These are phyloP conservation scores for Calephelis perditalis DNA, from an alignment of 2,888 invertebrate species.

Conservation along the genomic window DNA sequence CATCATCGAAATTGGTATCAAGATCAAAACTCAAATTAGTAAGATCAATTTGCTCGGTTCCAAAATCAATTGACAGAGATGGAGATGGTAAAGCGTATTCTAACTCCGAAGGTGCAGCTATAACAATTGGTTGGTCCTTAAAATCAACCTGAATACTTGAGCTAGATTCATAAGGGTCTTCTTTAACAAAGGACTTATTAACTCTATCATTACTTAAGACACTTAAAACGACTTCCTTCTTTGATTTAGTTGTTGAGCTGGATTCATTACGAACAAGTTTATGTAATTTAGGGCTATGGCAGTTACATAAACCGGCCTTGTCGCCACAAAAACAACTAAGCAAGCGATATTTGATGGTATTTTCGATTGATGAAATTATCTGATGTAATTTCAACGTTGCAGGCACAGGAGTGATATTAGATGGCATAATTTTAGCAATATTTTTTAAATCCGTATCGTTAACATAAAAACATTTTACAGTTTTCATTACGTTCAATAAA, in stretches of 20 bases:
- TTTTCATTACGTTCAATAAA: conserved; percentile 22
- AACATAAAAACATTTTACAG: conserved; percentile 27
- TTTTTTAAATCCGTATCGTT: conserved; percentile 25
- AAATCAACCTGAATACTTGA: neutral
- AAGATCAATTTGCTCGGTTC: too few relatives aligned
- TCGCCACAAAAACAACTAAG: conserved; percentile 26
- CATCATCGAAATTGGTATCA: too few relatives aligned
- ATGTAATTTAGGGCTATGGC: conserved; percentile 13
- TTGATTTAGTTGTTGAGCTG: conserved; percentile 3
- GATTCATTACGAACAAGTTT: conserved; percentile 13
- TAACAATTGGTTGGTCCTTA: conserved; percentile 13
- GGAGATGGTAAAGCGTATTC: conserved; percentile 19
- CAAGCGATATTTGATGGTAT: conserved; percentile 21
- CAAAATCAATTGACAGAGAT: too few relatives aligned
- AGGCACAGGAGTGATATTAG: conserved; percentile 21
- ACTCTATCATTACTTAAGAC: neutral
- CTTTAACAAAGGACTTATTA: neutral
- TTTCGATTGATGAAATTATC: conserved; percentile 22
- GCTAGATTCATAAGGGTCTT: neutral
- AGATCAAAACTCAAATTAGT: too few relatives aligned
- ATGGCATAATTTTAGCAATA: conserved; percentile 24
- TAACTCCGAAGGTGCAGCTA: conserved; percentile 18
- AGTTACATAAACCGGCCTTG: conserved; percentile 13
- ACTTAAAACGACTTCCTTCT: neutral
- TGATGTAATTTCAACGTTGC: conserved; percentile 29